These are phyloP conservation scores for Lepeophtheirus nordmannii DNA, from an alignment of 2,888 invertebrate genomes.

Conservation along the genomic window DNA sequence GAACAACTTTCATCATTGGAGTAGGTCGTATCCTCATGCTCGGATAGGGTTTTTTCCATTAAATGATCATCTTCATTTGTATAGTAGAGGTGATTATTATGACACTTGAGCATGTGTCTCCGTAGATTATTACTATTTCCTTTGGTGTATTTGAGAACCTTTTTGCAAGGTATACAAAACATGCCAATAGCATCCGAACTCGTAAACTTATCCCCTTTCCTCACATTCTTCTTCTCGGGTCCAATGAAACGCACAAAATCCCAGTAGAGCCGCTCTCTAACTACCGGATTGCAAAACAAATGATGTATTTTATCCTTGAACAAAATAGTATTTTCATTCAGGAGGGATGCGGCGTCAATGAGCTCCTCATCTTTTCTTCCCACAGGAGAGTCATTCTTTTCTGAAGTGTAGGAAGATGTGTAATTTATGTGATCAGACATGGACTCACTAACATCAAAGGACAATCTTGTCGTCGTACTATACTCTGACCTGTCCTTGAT, in stretches of 20 bases:
- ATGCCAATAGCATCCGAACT: background rate
- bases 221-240: background rate
- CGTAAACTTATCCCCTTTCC: background rate
- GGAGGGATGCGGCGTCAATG: no score
- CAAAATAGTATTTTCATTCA: background rate
- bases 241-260: background rate
- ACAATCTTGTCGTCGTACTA: no score
- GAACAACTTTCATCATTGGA: no score
- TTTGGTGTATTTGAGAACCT: background rate
- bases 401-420: no score
- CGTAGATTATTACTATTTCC: background rate
- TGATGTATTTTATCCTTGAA: background rate
- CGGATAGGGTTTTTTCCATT: no score
- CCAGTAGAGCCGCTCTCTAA: slow-evolving; percentile 1
- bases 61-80: no score
- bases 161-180: background rate
- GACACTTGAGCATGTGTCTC: background rate
- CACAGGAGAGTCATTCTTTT: no score
- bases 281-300: background rate
- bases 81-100: background rate
- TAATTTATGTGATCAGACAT: no score
- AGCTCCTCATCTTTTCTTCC: no score
- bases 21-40: no score
- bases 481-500: no score
- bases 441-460: no score